These are phyloP conservation scores for Akabosia matsudoensis DNA, from an alignment of 1,140 invertebrate species.

Conservation along the genomic window DNA sequence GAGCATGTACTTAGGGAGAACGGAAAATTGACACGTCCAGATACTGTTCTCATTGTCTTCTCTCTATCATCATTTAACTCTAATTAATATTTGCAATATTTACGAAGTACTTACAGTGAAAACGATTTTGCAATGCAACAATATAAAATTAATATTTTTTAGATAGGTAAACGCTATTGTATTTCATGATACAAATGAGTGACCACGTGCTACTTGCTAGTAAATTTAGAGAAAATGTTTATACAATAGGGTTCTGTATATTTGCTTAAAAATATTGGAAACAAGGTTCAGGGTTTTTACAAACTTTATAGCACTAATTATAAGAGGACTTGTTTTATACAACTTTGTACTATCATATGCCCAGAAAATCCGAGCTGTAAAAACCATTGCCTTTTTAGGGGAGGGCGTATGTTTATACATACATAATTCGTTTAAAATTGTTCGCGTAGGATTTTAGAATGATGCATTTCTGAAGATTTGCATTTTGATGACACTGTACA, in stretches of 20 bases:
- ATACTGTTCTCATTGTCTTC: too few relatives aligned
- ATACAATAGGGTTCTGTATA: not conserved
- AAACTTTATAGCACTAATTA: slow-evolving; percentile 6
- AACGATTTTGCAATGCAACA: too few relatives aligned
- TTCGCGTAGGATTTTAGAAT: not conserved
- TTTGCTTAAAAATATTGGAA: not conserved
- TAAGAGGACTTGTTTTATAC: not conserved
- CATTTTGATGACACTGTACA: not conserved
- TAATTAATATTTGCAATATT: too few relatives aligned
- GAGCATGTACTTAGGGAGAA: too few relatives aligned
- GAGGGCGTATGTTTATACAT: not conserved
- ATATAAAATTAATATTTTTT: too few relatives aligned
- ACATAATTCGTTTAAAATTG: not conserved
- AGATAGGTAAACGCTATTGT: too few relatives aligned
- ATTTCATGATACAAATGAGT: not conserved
- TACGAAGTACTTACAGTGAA: too few relatives aligned
- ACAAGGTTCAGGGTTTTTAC: slow-evolving; percentile 17
- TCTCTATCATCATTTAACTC: too few relatives aligned
- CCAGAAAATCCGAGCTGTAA: not conserved
- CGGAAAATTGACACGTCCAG: too few relatives aligned
- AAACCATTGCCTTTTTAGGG: not conserved
- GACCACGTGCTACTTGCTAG: not conserved
- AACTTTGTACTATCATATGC: not conserved
- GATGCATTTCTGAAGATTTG: not conserved
- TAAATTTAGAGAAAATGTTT: too few relatives aligned